A percentile compares a stretch with the other conserved stretches of the same genome.
These are phyloP conservation scores for Lypha dubia DNA, from an alignment of 2,888 invertebrate genomes.

Conservation along the genomic window DNA sequence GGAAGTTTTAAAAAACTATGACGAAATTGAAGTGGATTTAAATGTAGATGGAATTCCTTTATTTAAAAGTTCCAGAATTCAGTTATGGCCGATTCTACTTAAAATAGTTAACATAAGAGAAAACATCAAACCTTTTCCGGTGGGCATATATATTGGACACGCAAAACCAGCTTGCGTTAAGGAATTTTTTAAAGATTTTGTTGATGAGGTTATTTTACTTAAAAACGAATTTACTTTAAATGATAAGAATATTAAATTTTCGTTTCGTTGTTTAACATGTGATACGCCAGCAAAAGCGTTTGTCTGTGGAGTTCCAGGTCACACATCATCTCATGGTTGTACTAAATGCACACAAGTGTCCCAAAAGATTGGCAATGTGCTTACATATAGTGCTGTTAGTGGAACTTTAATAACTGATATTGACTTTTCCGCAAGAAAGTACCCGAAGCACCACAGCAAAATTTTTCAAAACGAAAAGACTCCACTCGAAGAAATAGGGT, in stretches of 20 bases:
- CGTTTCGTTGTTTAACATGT: not conserved
- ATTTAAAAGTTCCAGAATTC: conserved; percentile 21
- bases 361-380: not conserved
- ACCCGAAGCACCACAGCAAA: no score
- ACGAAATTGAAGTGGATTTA: not conserved
- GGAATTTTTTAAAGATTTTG: conserved; percentile 38
- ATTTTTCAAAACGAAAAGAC: conserved; percentile 40
- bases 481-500: conserved; percentile 45
- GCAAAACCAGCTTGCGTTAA: conserved; percentile 38
- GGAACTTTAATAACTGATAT: no score
- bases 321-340: no score
- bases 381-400: no score
- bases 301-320: not conserved
- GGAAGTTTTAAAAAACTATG: conserved; percentile 14
- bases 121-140: conserved; percentile 28
- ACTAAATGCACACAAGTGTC: not conserved
- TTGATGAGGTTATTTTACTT: conserved; percentile 38
- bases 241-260: not conserved
- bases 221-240: conserved; percentile 24
- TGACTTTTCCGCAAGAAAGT: no score
- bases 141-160: conserved; percentile 26
- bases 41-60: not conserved
- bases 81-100: conserved; percentile 25
- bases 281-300: not conserved
- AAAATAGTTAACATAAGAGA: conserved; percentile 33